These are phyloP conservation scores for Apocheima hispidaria DNA, from an alignment of 2,888 invertebrate genomes.

Conservation along the genomic window DNA sequence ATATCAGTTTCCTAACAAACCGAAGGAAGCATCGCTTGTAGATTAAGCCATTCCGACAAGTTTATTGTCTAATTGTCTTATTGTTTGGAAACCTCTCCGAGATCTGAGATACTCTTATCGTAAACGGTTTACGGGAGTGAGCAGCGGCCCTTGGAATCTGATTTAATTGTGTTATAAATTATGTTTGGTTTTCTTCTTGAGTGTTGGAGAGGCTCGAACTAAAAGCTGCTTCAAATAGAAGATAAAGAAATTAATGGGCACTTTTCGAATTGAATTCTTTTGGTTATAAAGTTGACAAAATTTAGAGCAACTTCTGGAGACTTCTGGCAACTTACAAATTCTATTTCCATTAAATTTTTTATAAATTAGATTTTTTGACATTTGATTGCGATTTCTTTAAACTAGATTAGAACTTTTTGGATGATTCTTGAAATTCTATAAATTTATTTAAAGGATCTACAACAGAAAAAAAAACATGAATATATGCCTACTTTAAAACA, in stretches of 20 bases:
- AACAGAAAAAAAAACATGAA: too few species aligned
- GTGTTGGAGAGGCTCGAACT: constrained; percentile 3
- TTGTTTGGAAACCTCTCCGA: constrained; percentile 65
- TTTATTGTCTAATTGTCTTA: constrained; percentile 79
- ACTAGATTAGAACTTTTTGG: too few species aligned
- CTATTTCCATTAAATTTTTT: too few species aligned
- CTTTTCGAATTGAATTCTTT: background rate
- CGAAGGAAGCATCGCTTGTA: constrained; percentile 41
- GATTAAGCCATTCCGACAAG: constrained; percentile 72
- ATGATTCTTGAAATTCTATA: too few species aligned
- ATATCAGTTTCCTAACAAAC: constrained; percentile 44
- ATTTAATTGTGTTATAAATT: constrained; percentile 38
- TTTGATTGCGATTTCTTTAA: too few species aligned
- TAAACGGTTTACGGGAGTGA: constrained; percentile 45
- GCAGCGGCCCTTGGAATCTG: constrained; percentile 36
- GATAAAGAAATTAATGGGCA: background rate
- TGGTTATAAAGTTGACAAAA: too few species aligned
- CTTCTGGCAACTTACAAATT: too few species aligned
- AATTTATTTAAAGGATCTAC: too few species aligned
- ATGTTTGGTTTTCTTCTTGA: constrained; percentile 29
- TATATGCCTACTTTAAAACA: too few species aligned
- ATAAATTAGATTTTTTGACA: too few species aligned
- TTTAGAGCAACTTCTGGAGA: too few species aligned
- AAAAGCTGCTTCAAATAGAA: background rate
- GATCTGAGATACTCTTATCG: constrained; percentile 40